Base-by-base conservation (phyloP, 1,140 invertebrate species). In the Macrotrachela quadricornifera region DNA sequence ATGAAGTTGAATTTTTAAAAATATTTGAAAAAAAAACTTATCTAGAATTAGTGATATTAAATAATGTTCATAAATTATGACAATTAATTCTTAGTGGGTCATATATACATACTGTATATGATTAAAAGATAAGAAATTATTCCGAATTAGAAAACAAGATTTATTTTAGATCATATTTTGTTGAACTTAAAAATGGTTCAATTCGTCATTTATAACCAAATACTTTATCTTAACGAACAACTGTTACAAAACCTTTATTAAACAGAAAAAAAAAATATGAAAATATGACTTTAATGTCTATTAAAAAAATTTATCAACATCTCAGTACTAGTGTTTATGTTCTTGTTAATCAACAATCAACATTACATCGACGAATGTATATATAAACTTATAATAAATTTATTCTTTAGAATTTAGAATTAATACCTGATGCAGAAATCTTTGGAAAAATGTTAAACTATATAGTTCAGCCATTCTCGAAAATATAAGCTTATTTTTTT, bases 281-380 rank as follows among this genome's bases (percentile, higher is more conserved):
- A 49, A 10, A 47, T 39, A 11, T 57, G 39, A 39, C 49, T 50
- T 10, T 15, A n/a, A 49, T 37, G 18, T 39, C 46, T 15, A 51
- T 38, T 21, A 56, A 58, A 41, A 50, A 66, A 61, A 83, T 95
- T 6, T 79, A 87, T 63, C 75, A 92, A 13, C 94, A 97, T 74
- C 73, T 99, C n/a, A 71, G 80, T 44, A 85, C 87, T 68, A 91
- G 90, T 3, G 94, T 99, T 71, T 74, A 86, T 6, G 63, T 99
- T 49, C 72, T 97, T n/a, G 66, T 97, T 38, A 99, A 99, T 73
- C 80, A 94, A 54, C 94, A 99, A 62, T 94, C 94, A 0, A 92
- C 91, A 1, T 75, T 99, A 8, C 94, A 99, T 63, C 84, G 83
- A 60, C 88, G n/a, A n/a, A n/a, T n/a, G n/a, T n/a, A n/a, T n/a